Evolutionary conservation across 92 coral and sea anemone genomes (phyloP).

Genomic region (Epizoanthus stellaris): DNA sequence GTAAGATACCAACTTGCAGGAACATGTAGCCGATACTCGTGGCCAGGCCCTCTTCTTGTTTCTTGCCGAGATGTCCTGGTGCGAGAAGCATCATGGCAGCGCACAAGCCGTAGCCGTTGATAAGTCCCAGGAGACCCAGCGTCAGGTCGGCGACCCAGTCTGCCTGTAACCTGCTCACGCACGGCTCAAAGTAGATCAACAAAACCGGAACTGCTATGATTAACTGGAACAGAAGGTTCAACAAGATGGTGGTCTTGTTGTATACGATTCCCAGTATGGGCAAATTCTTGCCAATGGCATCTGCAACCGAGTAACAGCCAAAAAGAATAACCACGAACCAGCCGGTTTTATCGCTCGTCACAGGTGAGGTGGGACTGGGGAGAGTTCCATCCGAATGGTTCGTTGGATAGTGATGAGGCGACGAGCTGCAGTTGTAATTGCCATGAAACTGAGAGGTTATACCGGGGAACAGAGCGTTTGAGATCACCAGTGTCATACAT

Average conservation of each 20-base stretch:
- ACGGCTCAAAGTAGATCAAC: conserved; percentile 85
- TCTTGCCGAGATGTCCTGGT: conserved; percentile 75
- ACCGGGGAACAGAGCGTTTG: conserved; percentile 87
- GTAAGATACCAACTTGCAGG: conserved; percentile 76
- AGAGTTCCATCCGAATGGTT: conserved; percentile 3
- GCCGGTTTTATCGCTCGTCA: conserved; percentile 80
- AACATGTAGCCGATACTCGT: conserved; percentile 92
- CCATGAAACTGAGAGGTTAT: conserved; percentile 90
- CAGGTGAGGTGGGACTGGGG: conserved; percentile 24
- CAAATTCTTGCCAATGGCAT: conserved; percentile 84
- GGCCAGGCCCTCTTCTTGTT: conserved; percentile 85
- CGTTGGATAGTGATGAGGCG: not conserved
- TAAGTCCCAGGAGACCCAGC: conserved; percentile 77
- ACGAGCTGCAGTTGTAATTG: conserved; percentile 72
- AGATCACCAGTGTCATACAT: conserved; percentile 76
- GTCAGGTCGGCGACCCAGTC: conserved; percentile 85
- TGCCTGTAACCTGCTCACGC: conserved; percentile 74
- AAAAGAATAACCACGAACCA: conserved; percentile 88
- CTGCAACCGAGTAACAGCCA: conserved; percentile 87
- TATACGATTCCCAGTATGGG: conserved; percentile 88
- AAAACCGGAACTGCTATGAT: conserved; percentile 81
- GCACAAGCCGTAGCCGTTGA: conserved; percentile 88
- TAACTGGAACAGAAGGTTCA: conserved; percentile 80
- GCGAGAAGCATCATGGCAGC: conserved; percentile 93
- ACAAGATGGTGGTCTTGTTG: conserved; percentile 71